These are phyloP conservation scores for Notocelia uddmanniana DNA, from an alignment of 2,888 invertebrate genomes.

Conservation along the genomic window DNA sequence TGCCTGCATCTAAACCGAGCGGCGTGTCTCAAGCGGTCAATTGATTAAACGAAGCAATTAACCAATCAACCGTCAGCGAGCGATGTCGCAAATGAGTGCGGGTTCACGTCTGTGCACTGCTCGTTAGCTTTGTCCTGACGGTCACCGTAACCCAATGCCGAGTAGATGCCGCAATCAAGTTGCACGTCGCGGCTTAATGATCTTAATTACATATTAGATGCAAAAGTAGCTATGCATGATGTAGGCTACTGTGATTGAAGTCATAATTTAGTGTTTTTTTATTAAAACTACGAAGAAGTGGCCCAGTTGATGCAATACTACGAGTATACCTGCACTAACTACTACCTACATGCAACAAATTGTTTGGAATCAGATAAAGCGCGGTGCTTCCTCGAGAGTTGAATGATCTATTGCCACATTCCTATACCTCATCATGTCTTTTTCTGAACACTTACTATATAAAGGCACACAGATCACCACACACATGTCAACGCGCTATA, in stretches of 20 bases:
- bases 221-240: background rate
- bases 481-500: conserved; percentile 31
- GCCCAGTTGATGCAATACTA: too few relatives aligned
- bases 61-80: conserved; percentile 80
- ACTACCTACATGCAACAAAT: too few relatives aligned
- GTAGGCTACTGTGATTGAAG: background rate
- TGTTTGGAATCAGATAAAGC: too few relatives aligned
- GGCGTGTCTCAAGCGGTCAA: conserved; percentile 80
- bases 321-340: too few relatives aligned
- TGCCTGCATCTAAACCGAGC: conserved; percentile 55
- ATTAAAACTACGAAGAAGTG: too few relatives aligned
- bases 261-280: too few relatives aligned
- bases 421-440: background rate
- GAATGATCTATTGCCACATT: background rate
- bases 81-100: conserved; percentile 82
- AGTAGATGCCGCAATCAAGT: conserved; percentile 40
- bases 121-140: conserved; percentile 51
- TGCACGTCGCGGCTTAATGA: conserved; percentile 37
- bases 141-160: conserved; percentile 41
- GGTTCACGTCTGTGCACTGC: conserved; percentile 69
- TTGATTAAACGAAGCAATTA: conserved; percentile 86
- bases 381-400: background rate
- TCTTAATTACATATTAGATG: conserved; percentile 22
- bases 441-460: background rate
- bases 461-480: background rate